Evolutionary conservation across 1,140 invertebrate species (phyloP).

Genomic region (Hydropsyche tenuis): DNA sequence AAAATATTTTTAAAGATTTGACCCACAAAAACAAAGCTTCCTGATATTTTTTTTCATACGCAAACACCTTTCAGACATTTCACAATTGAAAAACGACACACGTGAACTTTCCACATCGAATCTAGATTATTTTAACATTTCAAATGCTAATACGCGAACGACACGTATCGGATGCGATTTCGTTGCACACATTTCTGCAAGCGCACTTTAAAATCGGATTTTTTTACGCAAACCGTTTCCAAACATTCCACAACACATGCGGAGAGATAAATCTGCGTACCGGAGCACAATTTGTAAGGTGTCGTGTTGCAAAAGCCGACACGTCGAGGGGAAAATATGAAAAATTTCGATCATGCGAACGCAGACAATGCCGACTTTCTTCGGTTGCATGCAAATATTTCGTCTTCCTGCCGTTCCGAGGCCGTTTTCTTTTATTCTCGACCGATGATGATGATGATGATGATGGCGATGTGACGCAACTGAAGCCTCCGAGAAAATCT

Average conservation of each 20-base stretch:
- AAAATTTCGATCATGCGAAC: conserved; percentile 11
- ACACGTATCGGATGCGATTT: conserved; percentile 6
- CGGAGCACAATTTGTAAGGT: background rate
- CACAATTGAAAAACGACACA: too few species aligned
- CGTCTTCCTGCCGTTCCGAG: conserved; percentile 3
- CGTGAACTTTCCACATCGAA: too few species aligned
- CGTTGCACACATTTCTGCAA: background rate
- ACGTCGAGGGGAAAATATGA: conserved; percentile 9
- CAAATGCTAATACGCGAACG: background rate
- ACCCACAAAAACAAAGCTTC: too few species aligned
- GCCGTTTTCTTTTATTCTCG: background rate
- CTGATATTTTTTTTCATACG: too few species aligned
- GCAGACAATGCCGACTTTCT: conserved; percentile 12
- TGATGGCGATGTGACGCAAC: background rate
- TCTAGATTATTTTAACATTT: too few species aligned
- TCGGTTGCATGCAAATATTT: conserved; percentile 24
- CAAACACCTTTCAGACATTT: too few species aligned
- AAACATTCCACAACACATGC: background rate
- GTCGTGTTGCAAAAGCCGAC: conserved; percentile 2
- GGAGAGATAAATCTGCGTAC: background rate
- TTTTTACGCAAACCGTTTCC: conserved; percentile 18
- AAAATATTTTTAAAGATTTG: too few species aligned
- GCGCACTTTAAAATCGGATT: background rate
- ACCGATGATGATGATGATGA: conserved; percentile 13
- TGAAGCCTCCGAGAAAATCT: background rate